A percentile compares a stretch with the other conserved stretches of the same genome.
These are phyloP conservation scores for Ips typographus DNA, from an alignment of 1,140 invertebrate species.

Conservation along the genomic window DNA sequence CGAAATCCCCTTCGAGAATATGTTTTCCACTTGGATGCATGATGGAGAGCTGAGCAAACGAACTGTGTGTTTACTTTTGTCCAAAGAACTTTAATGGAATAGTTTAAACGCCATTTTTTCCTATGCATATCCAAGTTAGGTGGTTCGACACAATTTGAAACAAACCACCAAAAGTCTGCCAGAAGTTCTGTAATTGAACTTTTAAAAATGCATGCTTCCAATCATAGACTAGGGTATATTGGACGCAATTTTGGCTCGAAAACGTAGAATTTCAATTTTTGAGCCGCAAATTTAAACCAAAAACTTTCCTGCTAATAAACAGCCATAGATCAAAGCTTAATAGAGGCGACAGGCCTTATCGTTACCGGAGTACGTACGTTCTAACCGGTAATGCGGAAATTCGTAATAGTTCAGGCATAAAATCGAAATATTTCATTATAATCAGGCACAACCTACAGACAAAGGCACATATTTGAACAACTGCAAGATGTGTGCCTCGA, in stretches of 20 bases:
- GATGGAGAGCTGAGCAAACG: conserved; percentile 32
- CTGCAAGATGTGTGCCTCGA: conserved; percentile 15
- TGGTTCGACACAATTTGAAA: too few relatives aligned
- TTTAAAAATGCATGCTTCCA: too few relatives aligned
- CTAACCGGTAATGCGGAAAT: conserved; percentile 18
- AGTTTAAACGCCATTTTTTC: not conserved
- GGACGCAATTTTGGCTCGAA: too few relatives aligned
- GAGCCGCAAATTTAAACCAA: too few relatives aligned
- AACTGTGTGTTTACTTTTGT: conserved; percentile 29
- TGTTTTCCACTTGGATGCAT: conserved; percentile 31
- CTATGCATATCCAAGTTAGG: too few relatives aligned
- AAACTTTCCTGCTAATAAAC: not conserved
- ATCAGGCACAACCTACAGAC: conserved; percentile 20
- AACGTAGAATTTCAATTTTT: too few relatives aligned
- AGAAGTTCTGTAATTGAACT: too few relatives aligned
- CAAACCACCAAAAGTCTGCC: too few relatives aligned
- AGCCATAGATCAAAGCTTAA: conserved; percentile 14
- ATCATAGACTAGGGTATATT: too few relatives aligned
- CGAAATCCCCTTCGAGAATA: conserved; percentile 23
- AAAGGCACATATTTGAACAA: conserved; percentile 26
- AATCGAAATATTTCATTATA: conserved; percentile 28
- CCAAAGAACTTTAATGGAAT: conserved; percentile 30
- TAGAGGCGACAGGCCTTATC: conserved; percentile 1
- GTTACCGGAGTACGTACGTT: not conserved
- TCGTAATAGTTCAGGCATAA: conserved; percentile 24